These are phyloP conservation scores for Campylomormyrus tamandua DNA, from an alignment of 2,113 vertebrate species.

Conservation along the genomic window DNA sequence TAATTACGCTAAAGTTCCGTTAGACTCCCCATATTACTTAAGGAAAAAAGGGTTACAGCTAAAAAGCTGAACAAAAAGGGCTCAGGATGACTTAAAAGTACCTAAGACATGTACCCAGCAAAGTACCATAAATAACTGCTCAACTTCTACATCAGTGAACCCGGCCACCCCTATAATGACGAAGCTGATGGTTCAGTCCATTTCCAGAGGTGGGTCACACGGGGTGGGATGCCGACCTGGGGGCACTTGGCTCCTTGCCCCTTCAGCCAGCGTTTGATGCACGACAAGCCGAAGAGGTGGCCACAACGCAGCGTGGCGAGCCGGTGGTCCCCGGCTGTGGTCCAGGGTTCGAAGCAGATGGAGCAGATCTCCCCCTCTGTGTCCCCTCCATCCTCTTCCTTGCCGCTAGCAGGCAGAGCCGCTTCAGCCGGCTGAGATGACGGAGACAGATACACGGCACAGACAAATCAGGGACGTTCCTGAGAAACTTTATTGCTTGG, in stretches of 20 bases:
- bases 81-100: background rate
- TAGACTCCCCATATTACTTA: background rate
- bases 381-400: conserved; percentile 46
- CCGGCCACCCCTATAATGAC: background rate
- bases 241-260: conserved; percentile 81
- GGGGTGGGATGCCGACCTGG: conserved; percentile 65
- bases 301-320: conserved; percentile 83
- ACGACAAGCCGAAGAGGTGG: conserved; percentile 84
- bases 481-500: background rate
- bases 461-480: background rate
- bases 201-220: background rate
- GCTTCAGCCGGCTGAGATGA: background rate
- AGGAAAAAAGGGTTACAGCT: background rate
- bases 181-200: background rate
- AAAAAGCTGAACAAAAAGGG: background rate
- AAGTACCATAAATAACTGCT: background rate
- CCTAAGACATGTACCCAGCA: background rate
- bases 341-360: conserved; percentile 93
- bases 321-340: conserved; percentile 79
- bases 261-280: conserved; percentile 85
- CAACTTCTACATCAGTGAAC: background rate
- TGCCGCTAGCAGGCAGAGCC: background rate
- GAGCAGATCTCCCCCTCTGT: conserved; percentile 80
- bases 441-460: background rate
- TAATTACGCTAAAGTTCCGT: background rate